Conservation (phyloP, 2,797 vertebrate species). For the Vespertilio murinus region DNA sequence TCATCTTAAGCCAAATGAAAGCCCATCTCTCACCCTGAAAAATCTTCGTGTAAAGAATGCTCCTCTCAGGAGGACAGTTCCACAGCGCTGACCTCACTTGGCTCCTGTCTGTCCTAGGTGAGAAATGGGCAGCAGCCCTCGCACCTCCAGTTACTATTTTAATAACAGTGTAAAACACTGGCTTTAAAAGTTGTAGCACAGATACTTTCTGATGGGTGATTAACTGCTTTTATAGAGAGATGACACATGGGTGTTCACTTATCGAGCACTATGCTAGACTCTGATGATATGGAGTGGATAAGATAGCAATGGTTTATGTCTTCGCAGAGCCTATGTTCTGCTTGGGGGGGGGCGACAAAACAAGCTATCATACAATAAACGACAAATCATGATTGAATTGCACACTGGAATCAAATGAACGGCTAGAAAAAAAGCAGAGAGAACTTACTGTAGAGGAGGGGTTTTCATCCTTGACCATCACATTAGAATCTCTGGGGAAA, state of each 20-base stretch:
- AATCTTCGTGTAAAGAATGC: not conserved
- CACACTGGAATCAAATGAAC: not conserved
- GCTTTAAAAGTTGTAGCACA: not conserved
- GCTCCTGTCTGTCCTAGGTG: not conserved
- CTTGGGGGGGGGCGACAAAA: not conserved
- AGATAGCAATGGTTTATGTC: not conserved
- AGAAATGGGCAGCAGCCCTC: not conserved
- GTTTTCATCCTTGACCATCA: not conserved
- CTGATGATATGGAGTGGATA: not conserved
- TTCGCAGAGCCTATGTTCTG: not conserved
- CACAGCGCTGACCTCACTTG: not conserved
- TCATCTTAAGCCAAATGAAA: slow-evolving; percentile 26
- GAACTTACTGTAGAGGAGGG: not conserved
- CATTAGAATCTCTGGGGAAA: not conserved
- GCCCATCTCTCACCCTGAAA: not conserved
- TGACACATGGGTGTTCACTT: not conserved
- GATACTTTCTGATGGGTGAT: not conserved
- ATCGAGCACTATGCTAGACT: not conserved
- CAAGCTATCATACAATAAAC: not conserved
- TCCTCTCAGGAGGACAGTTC: not conserved
- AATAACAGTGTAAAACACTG: not conserved
- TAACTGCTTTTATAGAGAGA: not conserved
- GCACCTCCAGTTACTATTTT: not conserved
- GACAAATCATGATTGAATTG: not conserved
- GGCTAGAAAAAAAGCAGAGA: not conserved